phyloP scores from a whole-genome alignment of 2,113 vertebrate genomes.

The Bubo scandiacus region DNA sequence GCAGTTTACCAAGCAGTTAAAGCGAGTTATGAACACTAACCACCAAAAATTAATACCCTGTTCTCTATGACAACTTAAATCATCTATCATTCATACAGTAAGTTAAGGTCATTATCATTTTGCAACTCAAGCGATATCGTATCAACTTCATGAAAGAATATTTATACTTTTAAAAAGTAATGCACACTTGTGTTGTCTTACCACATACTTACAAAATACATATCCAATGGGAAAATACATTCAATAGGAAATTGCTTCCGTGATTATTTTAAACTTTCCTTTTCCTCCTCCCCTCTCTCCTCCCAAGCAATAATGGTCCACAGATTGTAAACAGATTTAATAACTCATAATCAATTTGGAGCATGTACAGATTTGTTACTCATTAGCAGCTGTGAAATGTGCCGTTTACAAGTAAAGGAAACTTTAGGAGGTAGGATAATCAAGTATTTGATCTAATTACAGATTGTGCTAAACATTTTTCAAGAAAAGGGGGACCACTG shows the following conservation, averaged over 20 bases:
- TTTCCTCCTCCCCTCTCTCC: background rate
- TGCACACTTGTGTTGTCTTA: background rate
- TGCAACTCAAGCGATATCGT: background rate
- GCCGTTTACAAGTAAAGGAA: background rate
- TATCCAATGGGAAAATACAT: background rate
- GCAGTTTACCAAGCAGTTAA: background rate
- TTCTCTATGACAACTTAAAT: background rate
- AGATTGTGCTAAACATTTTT: background rate
- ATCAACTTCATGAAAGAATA: background rate
- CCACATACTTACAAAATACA: background rate
- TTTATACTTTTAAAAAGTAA: background rate
- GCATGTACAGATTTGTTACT: background rate
- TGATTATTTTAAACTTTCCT: background rate
- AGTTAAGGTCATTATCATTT: background rate
- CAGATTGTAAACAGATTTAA: background rate
- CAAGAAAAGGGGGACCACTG: background rate
- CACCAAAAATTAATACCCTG: background rate
- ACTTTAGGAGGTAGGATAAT: background rate
- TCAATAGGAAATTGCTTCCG: background rate
- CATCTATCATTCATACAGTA: background rate
- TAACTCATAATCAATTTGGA: slow-evolving; percentile 16
- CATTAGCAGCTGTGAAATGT: slow-evolving; percentile 21
- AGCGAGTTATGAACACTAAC: background rate
- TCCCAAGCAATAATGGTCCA: background rate
- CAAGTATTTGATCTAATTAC: background rate